Evolutionary conservation across 2,888 invertebrate genomes (phyloP).

Genomic region (Tenthredo distinguenda): DNA sequence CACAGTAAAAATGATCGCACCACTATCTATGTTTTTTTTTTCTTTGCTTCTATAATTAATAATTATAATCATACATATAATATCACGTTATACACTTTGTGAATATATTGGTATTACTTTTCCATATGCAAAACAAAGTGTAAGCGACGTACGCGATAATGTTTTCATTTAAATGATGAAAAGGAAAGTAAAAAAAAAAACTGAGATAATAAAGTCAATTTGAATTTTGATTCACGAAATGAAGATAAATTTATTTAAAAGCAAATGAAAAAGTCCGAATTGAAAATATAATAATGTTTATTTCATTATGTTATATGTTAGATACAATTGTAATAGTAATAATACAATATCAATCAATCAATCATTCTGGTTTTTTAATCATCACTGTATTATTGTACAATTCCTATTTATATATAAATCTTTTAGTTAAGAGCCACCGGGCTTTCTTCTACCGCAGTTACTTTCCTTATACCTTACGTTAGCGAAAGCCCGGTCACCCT

Average conservation of each 20-base stretch:
- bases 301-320: constrained; percentile 73
- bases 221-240: constrained; percentile 14
- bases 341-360: constrained; percentile 74
- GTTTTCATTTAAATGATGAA: background rate
- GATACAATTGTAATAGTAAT: constrained; percentile 75
- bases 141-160: background rate
- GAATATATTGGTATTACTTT: background rate
- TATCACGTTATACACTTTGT: constrained; percentile 23
- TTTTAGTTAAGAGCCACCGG: constrained; percentile 69
- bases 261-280: constrained; percentile 64
- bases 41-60: background rate
- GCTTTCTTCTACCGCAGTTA: constrained; percentile 61
- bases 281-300: constrained; percentile 76
- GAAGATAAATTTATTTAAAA: background rate
- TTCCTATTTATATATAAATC: constrained; percentile 73
- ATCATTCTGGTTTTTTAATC: constrained; percentile 59
- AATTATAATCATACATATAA: background rate
- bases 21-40: background rate
- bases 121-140: constrained; percentile 4
- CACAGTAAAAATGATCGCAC: constrained; percentile 31
- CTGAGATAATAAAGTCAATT: background rate
- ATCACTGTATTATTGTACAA: constrained; percentile 75
- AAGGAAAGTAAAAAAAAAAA: background rate
- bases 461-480: constrained; percentile 46
- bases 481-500: constrained; percentile 68